A percentile compares a stretch with the other conserved stretches of the same genome.
phyloP scores from a whole-genome alignment of 2,797 vertebrate species.

The Psittacula echo region DNA sequence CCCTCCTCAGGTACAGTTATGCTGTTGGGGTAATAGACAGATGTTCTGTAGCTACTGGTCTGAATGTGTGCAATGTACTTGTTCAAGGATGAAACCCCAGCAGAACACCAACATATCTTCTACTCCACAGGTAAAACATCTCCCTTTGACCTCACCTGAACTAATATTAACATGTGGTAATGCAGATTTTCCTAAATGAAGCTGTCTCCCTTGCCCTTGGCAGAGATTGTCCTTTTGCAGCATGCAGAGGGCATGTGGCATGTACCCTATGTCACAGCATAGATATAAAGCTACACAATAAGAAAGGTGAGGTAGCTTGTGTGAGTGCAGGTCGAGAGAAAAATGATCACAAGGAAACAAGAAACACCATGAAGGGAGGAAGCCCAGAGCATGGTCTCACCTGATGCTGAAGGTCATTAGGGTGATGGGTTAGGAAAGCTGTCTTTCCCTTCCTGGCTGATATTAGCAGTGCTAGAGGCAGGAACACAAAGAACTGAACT shows the following conservation, averaged over 20 bases:
- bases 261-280: neutral
- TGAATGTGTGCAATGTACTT: neutral
- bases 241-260: neutral
- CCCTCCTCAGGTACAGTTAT: neutral
- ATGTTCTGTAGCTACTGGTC: neutral
- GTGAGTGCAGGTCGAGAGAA: accelerated
- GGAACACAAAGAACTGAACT: neutral
- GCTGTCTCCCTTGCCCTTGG: neutral
- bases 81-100: neutral
- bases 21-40: neutral
- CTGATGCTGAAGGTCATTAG: neutral
- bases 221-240: neutral
- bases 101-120: neutral
- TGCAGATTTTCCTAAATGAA: neutral
- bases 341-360: neutral
- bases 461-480: neutral
- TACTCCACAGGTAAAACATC: neutral
- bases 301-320: neutral
- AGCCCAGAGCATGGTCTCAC: neutral
- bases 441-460: neutral
- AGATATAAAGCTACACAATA: neutral
- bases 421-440: neutral
- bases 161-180: neutral
- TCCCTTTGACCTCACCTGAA: neutral
- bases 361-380: neutral